Base-by-base conservation (phyloP, 2,113 vertebrate species). In the Sapayoa aenigma region DNA sequence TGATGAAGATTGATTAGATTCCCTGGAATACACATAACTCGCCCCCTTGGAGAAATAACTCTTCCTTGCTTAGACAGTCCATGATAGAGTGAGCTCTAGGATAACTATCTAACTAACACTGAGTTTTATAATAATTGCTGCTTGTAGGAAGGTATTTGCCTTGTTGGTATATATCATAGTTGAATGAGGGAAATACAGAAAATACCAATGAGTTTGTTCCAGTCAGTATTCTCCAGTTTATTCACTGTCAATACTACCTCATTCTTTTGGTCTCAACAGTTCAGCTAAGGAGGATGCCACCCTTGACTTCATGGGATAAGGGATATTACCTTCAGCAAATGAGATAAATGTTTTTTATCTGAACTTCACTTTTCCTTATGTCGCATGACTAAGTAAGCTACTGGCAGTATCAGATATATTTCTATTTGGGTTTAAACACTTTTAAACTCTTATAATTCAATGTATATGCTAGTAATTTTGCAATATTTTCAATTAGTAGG, bases 1-100 rank as follows among this genome's bases (percentile, higher is more conserved):
- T 88, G 68, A 84, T 71, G 52, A 90, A 90, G 82, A 88, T 52
- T 67, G 53, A 84, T 93, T 59, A 95, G 20, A 44, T 90, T 79
- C 52, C 74, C 44, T 2, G 12, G 50, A 78, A 68, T 90, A 19
- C 50, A 77, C 19, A 30, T 47, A 77, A 83, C 75, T 80, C 77
- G 9, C 35, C 39, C 23, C 75, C 23, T 80, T 88, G 46, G 71
- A 76, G 46, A 74, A 68, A 87, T 85, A 89, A 86, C 15, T 91
- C 58, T 80, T 86, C 39, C 10, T 15, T 74, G 50, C 30, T 77
- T 82, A 74, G 67, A 87, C 28, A 66, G 24, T 35, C 53, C 42
- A 69, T 84, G 67, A 80, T n/a, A 71, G 44, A 92, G 50, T 55
- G 78, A 97, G 59, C 39, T 90, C 55, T 67, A 55, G 67, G 33